Base-by-base conservation (phyloP, 1,140 invertebrate genomes). In the Chlorops oryzae region DNA sequence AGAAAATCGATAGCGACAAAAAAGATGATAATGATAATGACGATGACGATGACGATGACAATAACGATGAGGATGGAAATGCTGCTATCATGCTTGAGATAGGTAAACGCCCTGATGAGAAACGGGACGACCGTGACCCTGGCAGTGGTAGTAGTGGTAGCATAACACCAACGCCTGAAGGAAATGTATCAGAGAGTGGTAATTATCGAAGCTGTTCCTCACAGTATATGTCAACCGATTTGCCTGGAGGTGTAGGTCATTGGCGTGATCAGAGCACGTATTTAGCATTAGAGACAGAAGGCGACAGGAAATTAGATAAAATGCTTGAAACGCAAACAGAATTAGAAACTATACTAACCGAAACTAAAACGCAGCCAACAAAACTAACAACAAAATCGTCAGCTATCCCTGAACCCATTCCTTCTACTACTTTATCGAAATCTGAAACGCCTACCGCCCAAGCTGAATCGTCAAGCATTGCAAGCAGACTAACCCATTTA, bases 211-310 rank as follows among this genome's bases (percentile, higher is more conserved):
- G 57, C 52, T 78, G 70, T 35, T 77, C 78, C 38, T 85, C 84
- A 2, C 81, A 85, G 63, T 82, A 82, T 57, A 77, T 85, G 57
- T 79, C 81, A 45, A 81, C 85, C 54, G 82, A 87, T 73, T 74
- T 89, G 40, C 86, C 87, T 5, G 83, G 84, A 50, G 85, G 86
- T 42, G 80, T 88, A 55, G 84, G 84, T 73, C 85, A 85, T 59
- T 90, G 88, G 87, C 82, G 80, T 65, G 88, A 89, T 68, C 80
- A 87, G 65, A 90, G 85, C 71, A 90, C 87, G 41, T 89, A 89
- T 65, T 73, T 90, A 57, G 78, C 66, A 47, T 52, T 70, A 61
- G 63, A 69, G 53, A 56, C 51, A 47, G 55, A 61, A 45, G 53
- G 9, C 28, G 15, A 32, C 9, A 32, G 28, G 25, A 13, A 7